Evolutionary conservation across 1,140 invertebrate species (phyloP).

Genomic region (Heterodera schachtii): DNA sequence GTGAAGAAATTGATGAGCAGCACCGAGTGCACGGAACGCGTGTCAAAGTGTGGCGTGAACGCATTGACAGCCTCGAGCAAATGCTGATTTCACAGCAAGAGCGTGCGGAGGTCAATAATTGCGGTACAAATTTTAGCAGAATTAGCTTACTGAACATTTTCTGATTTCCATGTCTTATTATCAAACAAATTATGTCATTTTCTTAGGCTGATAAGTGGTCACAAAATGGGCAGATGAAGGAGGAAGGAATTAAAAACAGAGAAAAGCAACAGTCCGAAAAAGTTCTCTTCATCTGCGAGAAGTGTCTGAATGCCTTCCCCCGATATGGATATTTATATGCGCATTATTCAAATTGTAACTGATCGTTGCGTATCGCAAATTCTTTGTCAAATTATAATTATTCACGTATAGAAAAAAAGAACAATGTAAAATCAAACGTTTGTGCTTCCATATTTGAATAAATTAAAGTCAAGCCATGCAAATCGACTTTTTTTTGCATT

Average conservation of each 20-base stretch:
- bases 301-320: slow-evolving; percentile 14
- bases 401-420: no score
- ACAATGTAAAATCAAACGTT: no score
- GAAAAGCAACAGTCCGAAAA: background rate
- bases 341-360: background rate
- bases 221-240: background rate
- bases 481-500: no score
- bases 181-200: background rate
- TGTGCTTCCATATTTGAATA: no score
- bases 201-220: background rate
- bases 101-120: slow-evolving; percentile 2
- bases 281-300: background rate
- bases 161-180: no score
- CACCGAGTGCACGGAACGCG: background rate
- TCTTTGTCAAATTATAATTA: background rate
- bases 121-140: background rate
- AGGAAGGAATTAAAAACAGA: background rate
- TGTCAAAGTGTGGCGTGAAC: slow-evolving; percentile 9
- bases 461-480: no score
- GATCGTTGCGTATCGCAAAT: background rate
- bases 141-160: background rate
- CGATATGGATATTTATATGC: slow-evolving; percentile 2
- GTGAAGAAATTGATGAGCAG: slow-evolving; percentile 16
- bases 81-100: background rate
- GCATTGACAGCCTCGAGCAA: background rate